Conservation (phyloP, 2,113 vertebrate genomes). For the Uria lomvia region DNA sequence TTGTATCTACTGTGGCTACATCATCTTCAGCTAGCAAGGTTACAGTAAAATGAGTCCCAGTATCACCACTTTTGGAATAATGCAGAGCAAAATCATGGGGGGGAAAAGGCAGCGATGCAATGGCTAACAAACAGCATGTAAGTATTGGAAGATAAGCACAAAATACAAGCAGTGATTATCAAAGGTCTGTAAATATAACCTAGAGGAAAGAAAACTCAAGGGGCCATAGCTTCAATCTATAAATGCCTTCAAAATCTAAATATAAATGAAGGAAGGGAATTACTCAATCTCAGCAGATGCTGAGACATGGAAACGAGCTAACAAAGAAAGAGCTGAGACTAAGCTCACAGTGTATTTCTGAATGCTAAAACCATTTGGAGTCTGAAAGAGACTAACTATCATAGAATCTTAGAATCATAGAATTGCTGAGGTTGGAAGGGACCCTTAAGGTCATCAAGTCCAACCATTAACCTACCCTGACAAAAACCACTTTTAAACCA, state of each 20-base stretch:
- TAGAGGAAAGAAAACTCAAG: neutral
- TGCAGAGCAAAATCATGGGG: neutral
- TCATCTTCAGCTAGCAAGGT: neutral
- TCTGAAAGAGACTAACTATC: neutral
- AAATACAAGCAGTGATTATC: neutral
- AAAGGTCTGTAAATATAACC: neutral
- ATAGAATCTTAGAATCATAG: neutral
- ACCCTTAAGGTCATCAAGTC: no score
- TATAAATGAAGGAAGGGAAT: conserved; percentile 28
- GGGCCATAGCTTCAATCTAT: neutral
- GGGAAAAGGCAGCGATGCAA: neutral
- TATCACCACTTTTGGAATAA: neutral
- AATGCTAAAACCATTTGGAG: neutral
- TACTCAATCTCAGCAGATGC: neutral
- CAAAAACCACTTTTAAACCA: no score
- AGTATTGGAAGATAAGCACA: neutral
- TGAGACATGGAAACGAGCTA: neutral
- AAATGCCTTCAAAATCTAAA: conserved; percentile 25
- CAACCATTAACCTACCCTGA: no score
- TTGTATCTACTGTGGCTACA: neutral
- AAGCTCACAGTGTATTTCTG: neutral
- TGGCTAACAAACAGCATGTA: neutral
- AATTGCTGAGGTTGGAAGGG: no score
- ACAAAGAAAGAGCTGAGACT: neutral
- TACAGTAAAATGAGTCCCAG: neutral